Conservation (phyloP, 1,140 invertebrate genomes). For the Drosophila albomicans region DNA sequence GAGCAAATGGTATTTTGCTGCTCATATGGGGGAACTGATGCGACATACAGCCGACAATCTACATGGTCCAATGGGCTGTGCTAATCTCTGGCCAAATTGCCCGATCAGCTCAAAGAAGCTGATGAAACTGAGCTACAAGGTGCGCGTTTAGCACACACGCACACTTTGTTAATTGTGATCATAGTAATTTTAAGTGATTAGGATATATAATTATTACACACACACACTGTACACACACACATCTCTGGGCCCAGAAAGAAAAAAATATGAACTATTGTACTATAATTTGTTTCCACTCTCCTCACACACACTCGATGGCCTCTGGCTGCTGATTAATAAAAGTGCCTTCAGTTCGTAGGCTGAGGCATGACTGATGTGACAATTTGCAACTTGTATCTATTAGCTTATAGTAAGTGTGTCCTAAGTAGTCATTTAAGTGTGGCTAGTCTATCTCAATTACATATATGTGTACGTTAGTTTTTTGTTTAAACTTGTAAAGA, state of each 20-base stretch:
- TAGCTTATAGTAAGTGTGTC: conserved; percentile 33
- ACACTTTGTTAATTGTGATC: conserved; percentile 33
- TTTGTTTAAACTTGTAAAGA: conserved; percentile 17
- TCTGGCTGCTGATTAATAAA: conserved; percentile 23
- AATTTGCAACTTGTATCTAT: conserved; percentile 44
- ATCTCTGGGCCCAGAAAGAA: conserved; percentile 15
- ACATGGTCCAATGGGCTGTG: conserved; percentile 84
- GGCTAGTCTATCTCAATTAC: conserved; percentile 57
- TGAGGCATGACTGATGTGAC: conserved; percentile 58
- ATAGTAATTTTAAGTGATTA: conserved; percentile 45
- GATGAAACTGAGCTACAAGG: conserved; percentile 82
- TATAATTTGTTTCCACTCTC: conserved; percentile 49
- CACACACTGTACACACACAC: conserved; percentile 5
- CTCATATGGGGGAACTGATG: conserved; percentile 93
- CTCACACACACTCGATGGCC: background rate
- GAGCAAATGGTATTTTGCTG: conserved; percentile 92
- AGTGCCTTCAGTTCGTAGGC: conserved; percentile 26
- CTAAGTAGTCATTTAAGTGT: conserved; percentile 62
- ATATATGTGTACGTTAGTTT: conserved; percentile 25
- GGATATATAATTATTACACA: conserved; percentile 21
- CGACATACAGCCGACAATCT: conserved; percentile 74
- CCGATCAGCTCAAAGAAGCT: conserved; percentile 84
- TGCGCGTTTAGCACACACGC: conserved; percentile 59
- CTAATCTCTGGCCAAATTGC: conserved; percentile 83
- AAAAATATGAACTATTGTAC: conserved; percentile 53